phyloP scores from a whole-genome alignment of 2,113 vertebrate species.

The Oryzias woworae region DNA sequence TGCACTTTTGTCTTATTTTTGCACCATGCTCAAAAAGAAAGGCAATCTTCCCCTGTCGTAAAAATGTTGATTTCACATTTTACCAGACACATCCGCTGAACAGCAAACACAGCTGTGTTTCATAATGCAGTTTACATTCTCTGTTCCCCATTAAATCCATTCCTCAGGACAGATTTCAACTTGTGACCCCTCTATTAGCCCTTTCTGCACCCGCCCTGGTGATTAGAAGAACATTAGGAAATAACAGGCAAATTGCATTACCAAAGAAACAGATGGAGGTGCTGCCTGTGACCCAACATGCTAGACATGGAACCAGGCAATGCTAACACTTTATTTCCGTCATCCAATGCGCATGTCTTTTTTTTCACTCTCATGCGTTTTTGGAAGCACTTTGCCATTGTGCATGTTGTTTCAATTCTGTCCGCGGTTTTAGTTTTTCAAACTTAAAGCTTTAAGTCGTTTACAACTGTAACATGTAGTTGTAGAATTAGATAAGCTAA shows the following conservation, averaged over 20 bases:
- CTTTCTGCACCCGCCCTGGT: conserved; percentile 67
- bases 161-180: conserved; percentile 75
- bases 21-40: neutral
- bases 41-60: no score
- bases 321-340: conserved; percentile 41
- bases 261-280: conserved; percentile 75
- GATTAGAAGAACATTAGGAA: conserved; percentile 83
- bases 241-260: conserved; percentile 83
- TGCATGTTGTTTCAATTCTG: no score
- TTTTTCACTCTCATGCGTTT: neutral
- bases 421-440: no score
- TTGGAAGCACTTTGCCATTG: neutral
- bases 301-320: conserved; percentile 71
- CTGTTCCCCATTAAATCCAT: conserved; percentile 76
- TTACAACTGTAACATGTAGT: no score
- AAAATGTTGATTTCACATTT: conserved; percentile 8
- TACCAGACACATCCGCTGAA: conserved; percentile 29
- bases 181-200: conserved; percentile 78
- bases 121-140: conserved; percentile 78
- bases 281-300: conserved; percentile 62
- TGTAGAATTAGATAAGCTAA: no score
- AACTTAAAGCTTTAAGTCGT: no score
- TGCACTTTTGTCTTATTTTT: neutral
- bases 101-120: conserved; percentile 61
- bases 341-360: neutral